Evolutionary conservation across 2,113 vertebrate species (phyloP), one percentile per base, ranked within the genome.

Genomic region (Gallinago jamesoni): DNA sequence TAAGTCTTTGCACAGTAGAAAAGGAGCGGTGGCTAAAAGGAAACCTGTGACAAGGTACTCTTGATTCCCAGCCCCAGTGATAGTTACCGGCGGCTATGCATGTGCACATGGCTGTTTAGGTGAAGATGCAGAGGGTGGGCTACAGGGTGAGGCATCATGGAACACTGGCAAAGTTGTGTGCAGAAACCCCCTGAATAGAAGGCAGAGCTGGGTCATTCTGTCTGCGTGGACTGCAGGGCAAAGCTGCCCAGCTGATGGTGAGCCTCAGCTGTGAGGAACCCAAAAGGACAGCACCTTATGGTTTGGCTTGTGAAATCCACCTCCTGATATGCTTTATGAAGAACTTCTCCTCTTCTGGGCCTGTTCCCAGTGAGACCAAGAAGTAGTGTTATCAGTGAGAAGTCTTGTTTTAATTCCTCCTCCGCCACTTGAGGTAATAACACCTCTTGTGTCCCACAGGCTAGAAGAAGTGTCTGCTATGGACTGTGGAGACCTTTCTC

Each of bases 371-470:
- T 5, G 41, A 79, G 25, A 87, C 27, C 20, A 68, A 31, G 48
- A 85, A 85, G 30, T 76, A 47, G 52, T n/a, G 22, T 19, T 45
- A 6, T 24, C 48, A 41, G 16, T 43, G 18, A 64, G 18, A 89
- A 89, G 70, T 43, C 45, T 73, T 84, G 37, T 13, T 92, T 93
- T 89, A 80, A 53, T 56, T 73, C 22, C 59, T 79, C 50, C 64
- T 89, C 48, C 50, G 81, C 55, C 20, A 6, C 47, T 89, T 48
- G 47, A 91, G 78, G 67, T 43, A 93, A 14, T 95, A 96, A 96
- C 35, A 91, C 50, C 35, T 91, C 57, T 97, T 96, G 79, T 96
- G 93, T 96, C 93, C 76, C 97, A 90, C 91, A 98, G 98, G 96
- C 94, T 98, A 92, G 96, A 96, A 95, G 96, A 98, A 97, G 25